Evolutionary conservation across 2,113 vertebrate species (phyloP).

Genomic region (Calyptomena viridis): DNA sequence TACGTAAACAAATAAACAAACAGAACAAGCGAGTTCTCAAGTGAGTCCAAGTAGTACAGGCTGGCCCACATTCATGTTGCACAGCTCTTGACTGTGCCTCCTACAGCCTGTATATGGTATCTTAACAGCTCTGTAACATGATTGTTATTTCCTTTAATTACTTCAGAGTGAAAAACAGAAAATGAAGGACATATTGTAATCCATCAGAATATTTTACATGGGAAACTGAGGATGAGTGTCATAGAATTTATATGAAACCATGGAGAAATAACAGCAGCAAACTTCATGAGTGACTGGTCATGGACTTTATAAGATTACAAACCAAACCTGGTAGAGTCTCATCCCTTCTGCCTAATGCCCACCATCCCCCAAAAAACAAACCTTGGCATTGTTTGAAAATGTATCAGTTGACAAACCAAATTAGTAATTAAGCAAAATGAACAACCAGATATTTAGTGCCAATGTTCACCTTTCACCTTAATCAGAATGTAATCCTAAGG

Average conservation of each 20-base stretch:
- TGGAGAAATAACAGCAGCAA: neutral
- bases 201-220: neutral
- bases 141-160: neutral
- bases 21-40: neutral
- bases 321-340: neutral
- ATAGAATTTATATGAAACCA: rapidly evolving
- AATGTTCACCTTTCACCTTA: neutral
- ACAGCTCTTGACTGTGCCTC: neutral
- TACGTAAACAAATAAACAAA: neutral
- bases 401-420: neutral
- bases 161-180: neutral
- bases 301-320: too few relatives aligned
- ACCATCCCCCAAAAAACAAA: neutral
- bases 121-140: neutral
- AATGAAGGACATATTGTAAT: neutral
- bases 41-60: neutral
- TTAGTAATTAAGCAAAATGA: neutral
- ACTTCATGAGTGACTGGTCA: neutral
- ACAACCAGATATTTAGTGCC: neutral
- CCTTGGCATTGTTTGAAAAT: neutral
- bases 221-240: neutral
- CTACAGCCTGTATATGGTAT: neutral
- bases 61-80: neutral
- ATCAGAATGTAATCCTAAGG: neutral
- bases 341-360: neutral